Percentiles rank a stretch among this genome's conserved stretches.
These are phyloP conservation scores for Petromus typicus DNA, from an alignment of 2,113 vertebrate genomes.

Conservation along the genomic window DNA sequence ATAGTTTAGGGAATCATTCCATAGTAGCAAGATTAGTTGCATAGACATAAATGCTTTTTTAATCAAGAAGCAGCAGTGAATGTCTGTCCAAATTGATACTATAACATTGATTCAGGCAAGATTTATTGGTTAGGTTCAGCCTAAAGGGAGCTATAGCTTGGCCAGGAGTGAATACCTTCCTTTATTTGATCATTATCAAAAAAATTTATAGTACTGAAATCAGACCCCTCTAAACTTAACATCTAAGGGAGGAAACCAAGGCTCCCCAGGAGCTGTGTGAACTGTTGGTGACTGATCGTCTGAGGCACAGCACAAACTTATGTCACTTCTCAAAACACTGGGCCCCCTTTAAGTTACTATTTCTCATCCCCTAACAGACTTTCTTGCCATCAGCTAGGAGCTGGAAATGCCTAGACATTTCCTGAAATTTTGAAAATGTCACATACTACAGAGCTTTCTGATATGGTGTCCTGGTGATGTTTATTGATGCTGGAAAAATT, in stretches of 20 bases:
- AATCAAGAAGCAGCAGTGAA: not conserved
- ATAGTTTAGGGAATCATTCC: not conserved
- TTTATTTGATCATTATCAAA: not conserved
- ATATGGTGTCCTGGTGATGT: not conserved
- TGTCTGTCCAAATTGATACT: not conserved
- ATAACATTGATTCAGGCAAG: not conserved
- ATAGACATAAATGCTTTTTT: not conserved
- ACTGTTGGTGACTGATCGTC: not conserved
- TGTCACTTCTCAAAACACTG: not conserved
- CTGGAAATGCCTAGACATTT: conserved; percentile 48
- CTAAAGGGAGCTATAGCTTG: not conserved
- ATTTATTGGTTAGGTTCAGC: not conserved
- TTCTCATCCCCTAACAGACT: not conserved
- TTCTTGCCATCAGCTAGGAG: not conserved
- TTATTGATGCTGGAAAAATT: not conserved
- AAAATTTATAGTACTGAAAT: not conserved
- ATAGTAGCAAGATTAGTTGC: not conserved
- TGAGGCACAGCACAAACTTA: not conserved
- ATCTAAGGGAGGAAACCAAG: not conserved
- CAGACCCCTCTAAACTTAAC: not conserved
- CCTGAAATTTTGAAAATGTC: conserved; percentile 5
- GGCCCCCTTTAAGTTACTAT: not conserved
- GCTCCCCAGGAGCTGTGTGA: not conserved
- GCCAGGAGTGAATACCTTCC: not conserved
- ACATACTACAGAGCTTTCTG: not conserved